Evolutionary conservation across 2,888 invertebrate genomes (phyloP).

Genomic region (Tromatobia lineatoria): DNA sequence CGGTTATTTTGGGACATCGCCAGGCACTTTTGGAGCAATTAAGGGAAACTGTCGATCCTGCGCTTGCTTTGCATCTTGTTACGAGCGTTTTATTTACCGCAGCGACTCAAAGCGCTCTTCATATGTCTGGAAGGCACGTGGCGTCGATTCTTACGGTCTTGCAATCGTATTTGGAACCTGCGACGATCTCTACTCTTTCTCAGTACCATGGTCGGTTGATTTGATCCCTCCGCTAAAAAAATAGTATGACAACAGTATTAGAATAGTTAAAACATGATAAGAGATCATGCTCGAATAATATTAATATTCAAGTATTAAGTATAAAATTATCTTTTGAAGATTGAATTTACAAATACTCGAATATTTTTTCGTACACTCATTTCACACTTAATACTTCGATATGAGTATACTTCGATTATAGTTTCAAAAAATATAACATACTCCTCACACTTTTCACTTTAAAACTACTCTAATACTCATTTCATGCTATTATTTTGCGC

Average conservation of each 20-base stretch:
- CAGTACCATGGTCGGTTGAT: conserved; percentile 91
- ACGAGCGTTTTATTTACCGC: conserved; percentile 93
- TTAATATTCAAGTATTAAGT: too few relatives aligned
- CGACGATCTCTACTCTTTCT: conserved; percentile 89
- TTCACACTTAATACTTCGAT: too few relatives aligned
- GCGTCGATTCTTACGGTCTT: conserved; percentile 92
- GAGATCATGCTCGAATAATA: too few relatives aligned
- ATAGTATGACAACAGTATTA: too few relatives aligned
- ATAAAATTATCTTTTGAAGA: too few relatives aligned
- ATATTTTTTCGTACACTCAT: too few relatives aligned
- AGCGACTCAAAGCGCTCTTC: conserved; percentile 93
- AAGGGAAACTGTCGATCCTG: conserved; percentile 91
- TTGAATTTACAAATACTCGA: too few relatives aligned
- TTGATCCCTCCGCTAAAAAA: too few relatives aligned
- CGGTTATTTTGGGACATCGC: conserved; percentile 92
- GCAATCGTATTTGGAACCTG: conserved; percentile 89
- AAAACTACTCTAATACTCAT: neutral
- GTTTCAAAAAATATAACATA: too few relatives aligned
- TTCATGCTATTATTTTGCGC: neutral
- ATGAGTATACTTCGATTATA: too few relatives aligned
- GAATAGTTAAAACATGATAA: too few relatives aligned
- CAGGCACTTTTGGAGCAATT: conserved; percentile 93
- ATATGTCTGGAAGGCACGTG: conserved; percentile 98
- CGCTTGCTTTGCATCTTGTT: conserved; percentile 92
- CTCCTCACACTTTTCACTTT: too few relatives aligned